Evolutionary conservation across 2,888 invertebrate species (phyloP).

Genomic region (Agriotes lineatus): DNA sequence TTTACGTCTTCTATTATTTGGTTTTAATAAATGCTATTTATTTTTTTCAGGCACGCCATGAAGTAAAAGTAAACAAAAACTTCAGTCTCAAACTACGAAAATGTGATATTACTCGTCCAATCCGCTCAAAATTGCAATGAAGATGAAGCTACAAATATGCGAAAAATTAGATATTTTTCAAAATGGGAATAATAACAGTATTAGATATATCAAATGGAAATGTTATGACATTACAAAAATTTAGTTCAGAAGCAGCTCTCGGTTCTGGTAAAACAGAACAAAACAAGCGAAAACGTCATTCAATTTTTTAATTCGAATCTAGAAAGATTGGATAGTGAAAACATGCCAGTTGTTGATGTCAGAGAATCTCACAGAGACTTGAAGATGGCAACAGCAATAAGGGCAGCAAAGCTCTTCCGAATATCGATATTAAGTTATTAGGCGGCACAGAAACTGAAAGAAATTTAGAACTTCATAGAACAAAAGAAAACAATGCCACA

Average conservation of each 20-base stretch:
- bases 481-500: background rate
- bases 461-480: background rate
- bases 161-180: conserved; percentile 14
- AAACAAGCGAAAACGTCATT: background rate
- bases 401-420: background rate
- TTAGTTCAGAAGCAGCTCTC: background rate
- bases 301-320: background rate
- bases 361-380: background rate
- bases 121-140: background rate
- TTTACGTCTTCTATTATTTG: no score
- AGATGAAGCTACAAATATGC: conserved; percentile 28
- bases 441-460: background rate
- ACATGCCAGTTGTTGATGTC: background rate
- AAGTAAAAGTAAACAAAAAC: background rate
- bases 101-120: conserved; percentile 35
- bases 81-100: conserved; percentile 11
- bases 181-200: conserved; percentile 11
- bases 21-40: no score
- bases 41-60: background rate
- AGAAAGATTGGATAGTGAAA: background rate
- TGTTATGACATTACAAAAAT: conserved; percentile 10
- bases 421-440: conserved; percentile 7
- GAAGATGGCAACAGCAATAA: background rate
- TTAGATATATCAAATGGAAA: conserved; percentile 7
- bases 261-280: background rate